phyloP scores from a whole-genome alignment of 2,113 vertebrate genomes.

The Bubo blakistoni region DNA sequence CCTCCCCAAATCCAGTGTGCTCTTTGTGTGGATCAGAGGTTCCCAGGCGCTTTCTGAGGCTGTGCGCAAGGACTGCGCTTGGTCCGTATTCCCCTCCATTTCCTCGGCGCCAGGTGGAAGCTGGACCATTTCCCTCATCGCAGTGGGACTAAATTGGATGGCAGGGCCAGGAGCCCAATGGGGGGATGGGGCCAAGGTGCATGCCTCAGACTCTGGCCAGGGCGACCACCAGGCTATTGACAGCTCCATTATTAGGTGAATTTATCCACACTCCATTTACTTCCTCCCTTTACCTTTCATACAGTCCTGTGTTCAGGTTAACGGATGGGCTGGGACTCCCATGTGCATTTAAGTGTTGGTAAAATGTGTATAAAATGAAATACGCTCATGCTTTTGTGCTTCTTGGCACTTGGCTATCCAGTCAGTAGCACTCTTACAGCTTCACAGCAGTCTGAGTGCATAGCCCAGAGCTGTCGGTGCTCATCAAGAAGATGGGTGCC shows the following conservation, averaged over 20 bases:
- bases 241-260: background rate
- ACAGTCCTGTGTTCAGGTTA: background rate
- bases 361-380: background rate
- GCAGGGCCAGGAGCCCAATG: background rate
- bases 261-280: background rate
- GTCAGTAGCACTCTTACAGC: background rate
- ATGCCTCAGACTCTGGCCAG: background rate
- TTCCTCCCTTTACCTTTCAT: background rate
- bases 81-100: accelerated
- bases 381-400: accelerated
- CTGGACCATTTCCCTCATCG: accelerated
- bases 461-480: accelerated
- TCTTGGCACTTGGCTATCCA: background rate
- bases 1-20: background rate
- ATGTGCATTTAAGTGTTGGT: background rate
- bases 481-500: accelerated
- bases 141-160: accelerated
- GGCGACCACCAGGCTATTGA: background rate
- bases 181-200: accelerated
- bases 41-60: background rate
- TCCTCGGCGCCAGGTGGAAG: accelerated
- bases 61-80: accelerated
- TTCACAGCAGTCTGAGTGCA: background rate
- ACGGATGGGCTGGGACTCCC: background rate
- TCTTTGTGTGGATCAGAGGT: background rate